Evolutionary conservation across 37 sponge, comb jelly and placozoan species (phyloP).

Genomic region (Hexactinellida sp.): DNA sequence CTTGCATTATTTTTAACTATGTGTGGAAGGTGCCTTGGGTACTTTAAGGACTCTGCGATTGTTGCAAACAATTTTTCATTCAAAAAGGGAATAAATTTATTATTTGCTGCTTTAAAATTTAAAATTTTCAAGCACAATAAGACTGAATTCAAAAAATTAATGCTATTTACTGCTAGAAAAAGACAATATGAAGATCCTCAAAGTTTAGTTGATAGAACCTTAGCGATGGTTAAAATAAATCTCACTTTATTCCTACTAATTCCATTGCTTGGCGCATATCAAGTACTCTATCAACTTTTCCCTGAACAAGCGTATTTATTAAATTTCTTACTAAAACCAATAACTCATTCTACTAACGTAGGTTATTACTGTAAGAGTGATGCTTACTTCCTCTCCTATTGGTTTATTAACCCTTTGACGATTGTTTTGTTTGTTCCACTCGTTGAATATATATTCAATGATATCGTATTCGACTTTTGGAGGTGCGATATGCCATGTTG

Average conservation of each 20-base stretch:
- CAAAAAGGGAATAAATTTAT: background rate
- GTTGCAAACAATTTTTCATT: conserved; percentile 6
- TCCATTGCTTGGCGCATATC: background rate
- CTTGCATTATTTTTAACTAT: background rate
- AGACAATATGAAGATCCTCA: background rate
- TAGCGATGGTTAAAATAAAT: background rate
- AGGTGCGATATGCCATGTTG: background rate
- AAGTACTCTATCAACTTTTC: background rate
- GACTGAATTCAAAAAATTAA: background rate
- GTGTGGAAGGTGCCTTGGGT: background rate
- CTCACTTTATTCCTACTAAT: background rate
- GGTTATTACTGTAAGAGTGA: background rate
- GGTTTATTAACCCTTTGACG: background rate
- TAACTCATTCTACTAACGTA: background rate
- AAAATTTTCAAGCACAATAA: background rate
- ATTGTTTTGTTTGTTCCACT: background rate
- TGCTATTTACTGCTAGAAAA: background rate
- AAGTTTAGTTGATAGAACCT: background rate
- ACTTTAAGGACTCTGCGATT: background rate
- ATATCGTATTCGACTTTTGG: background rate
- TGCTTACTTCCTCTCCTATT: background rate
- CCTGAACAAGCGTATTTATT: background rate
- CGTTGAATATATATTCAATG: background rate
- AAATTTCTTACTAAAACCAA: background rate
- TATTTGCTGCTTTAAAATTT: background rate